phyloP scores from a whole-genome alignment of 1,140 invertebrate species.

The Drosophila neocordata region DNA sequence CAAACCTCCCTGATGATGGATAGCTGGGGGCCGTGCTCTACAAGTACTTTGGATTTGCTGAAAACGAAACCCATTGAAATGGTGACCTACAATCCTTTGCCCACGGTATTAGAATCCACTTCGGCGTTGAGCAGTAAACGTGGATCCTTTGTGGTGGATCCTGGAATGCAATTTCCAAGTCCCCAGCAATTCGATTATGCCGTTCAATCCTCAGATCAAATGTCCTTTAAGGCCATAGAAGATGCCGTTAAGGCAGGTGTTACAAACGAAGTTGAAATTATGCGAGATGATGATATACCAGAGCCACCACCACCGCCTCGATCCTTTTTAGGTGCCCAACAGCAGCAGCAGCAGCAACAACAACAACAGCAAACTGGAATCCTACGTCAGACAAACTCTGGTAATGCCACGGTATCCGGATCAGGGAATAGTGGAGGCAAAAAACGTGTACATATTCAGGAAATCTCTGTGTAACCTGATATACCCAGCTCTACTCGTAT shows the following conservation, averaged over 20 bases:
- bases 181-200: slow-evolving; percentile 76
- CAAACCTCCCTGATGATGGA: slow-evolving; percentile 79
- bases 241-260: slow-evolving; percentile 83
- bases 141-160: slow-evolving; percentile 62
- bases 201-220: slow-evolving; percentile 83
- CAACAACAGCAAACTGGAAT: slow-evolving; percentile 84
- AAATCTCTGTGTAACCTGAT: slow-evolving; percentile 90
- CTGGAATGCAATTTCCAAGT: slow-evolving; percentile 40
- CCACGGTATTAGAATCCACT: slow-evolving; percentile 45
- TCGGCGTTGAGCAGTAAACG: slow-evolving; percentile 63
- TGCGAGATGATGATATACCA: slow-evolving; percentile 85
- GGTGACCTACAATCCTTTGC: slow-evolving; percentile 63
- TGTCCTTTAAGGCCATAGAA: slow-evolving; percentile 83
- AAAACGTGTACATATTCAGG: slow-evolving; percentile 93
- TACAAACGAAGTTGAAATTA: slow-evolving; percentile 65
- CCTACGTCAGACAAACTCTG: slow-evolving; percentile 84
- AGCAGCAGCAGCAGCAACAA: slow-evolving; percentile 71
- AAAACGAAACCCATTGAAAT: slow-evolving; percentile 75
- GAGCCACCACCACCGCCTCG: slow-evolving; percentile 88
- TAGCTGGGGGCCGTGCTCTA: slow-evolving; percentile 68
- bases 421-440: slow-evolving; percentile 87
- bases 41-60: slow-evolving; percentile 72
- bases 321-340: slow-evolving; percentile 75
- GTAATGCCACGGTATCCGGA: slow-evolving; percentile 83
- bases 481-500: slow-evolving; percentile 25